Percentiles rank a stretch among this genome's conserved stretches.
Evolutionary conservation across 2,888 invertebrate genomes (phyloP).

Genomic region (Metalampra italica): DNA sequence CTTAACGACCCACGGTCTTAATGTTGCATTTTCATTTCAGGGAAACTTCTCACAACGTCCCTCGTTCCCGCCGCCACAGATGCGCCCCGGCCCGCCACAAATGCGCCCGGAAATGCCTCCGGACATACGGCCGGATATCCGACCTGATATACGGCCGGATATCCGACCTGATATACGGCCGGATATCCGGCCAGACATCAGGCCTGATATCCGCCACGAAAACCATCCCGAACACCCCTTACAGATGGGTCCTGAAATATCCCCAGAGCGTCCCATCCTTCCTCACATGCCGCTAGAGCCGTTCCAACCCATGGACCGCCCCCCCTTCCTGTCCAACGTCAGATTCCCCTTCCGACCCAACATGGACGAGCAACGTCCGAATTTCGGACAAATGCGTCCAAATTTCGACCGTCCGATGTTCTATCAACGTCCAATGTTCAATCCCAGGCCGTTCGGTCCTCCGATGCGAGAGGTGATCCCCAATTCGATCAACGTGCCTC

Average conservation of each 20-base stretch:
- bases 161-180: not conserved
- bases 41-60: constrained; percentile 50
- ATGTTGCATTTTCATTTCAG: constrained; percentile 32
- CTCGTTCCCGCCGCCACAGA: constrained; percentile 43
- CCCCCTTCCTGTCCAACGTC: not conserved
- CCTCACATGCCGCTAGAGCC: constrained; percentile 28
- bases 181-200: constrained; percentile 13
- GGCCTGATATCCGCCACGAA: constrained; percentile 14
- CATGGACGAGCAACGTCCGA: constrained; percentile 27
- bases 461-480: constrained; percentile 44
- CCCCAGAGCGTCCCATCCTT: constrained; percentile 35
- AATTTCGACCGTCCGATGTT: constrained; percentile 46
- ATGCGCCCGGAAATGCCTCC: constrained; percentile 3
- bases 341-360: not conserved
- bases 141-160: constrained; percentile 24
- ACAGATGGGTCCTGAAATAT: constrained; percentile 10
- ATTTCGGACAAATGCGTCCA: constrained; percentile 27
- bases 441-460: constrained; percentile 35
- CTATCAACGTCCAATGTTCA: constrained; percentile 29
- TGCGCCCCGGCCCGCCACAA: constrained; percentile 15
- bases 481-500: constrained; percentile 41
- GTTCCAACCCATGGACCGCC: not conserved
- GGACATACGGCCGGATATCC: constrained; percentile 12
- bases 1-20: too few relatives aligned
- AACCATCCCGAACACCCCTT: constrained; percentile 14